phyloP scores from a whole-genome alignment of 2,888 invertebrate species.

The Conops quadrifasciatus region DNA sequence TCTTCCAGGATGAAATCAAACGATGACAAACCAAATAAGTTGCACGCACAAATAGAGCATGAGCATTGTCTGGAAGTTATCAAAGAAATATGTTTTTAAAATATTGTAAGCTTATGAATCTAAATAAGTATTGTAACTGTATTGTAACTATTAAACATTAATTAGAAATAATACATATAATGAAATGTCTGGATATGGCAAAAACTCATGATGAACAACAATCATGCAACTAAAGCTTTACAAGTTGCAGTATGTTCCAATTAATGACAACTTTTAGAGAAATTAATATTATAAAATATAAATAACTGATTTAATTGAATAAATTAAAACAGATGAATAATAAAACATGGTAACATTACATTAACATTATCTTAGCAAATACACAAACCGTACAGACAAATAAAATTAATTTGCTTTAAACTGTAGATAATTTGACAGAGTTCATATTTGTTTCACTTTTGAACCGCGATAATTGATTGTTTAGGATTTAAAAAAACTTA shows the following conservation, averaged over 20 bases:
- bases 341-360: constrained; percentile 9
- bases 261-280: too few species aligned
- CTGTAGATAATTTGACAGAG: too few species aligned
- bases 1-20: constrained; percentile 95
- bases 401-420: too few species aligned
- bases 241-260: neutral
- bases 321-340: neutral
- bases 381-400: neutral
- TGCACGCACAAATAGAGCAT: constrained; percentile 89
- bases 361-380: neutral
- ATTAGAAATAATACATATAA: too few species aligned
- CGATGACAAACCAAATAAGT: constrained; percentile 95
- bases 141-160: too few species aligned
- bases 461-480: too few species aligned
- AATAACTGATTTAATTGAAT: neutral
- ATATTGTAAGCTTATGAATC: neutral
- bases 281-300: too few species aligned
- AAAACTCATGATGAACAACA: neutral
- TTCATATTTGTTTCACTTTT: too few species aligned
- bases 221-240: constrained; percentile 8
- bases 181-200: neutral
- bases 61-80: constrained; percentile 76
- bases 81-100: neutral
- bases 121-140: neutral
- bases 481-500: neutral